These are phyloP conservation scores for Microplitis mediator DNA, from an alignment of 1,140 invertebrate genomes.

Conservation along the genomic window DNA sequence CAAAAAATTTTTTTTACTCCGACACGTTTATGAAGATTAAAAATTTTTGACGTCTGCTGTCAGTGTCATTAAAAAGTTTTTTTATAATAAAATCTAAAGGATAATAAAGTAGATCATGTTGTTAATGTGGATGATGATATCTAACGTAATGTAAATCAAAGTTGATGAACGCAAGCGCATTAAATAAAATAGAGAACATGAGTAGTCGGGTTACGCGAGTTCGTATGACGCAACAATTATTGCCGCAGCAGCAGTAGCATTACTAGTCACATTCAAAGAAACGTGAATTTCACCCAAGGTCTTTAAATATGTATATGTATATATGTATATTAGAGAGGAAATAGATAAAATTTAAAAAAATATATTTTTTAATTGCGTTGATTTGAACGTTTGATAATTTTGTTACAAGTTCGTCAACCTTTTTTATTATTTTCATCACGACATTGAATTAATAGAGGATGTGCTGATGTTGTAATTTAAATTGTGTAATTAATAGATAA, in stretches of 20 bases:
- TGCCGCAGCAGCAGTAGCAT: background rate
- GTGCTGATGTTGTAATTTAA: background rate
- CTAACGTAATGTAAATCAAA: background rate
- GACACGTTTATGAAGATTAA: no score
- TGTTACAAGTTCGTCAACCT: conserved; percentile 1
- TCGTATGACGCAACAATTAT: conserved; percentile 32
- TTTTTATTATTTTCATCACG: background rate
- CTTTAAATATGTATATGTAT: background rate
- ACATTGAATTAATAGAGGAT: conserved; percentile 18
- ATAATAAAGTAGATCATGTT: no score
- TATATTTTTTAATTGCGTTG: background rate
- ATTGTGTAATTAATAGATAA: background rate
- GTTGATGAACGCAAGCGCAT: background rate
- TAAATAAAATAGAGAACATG: background rate
- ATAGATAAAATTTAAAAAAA: background rate
- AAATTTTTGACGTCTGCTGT: no score
- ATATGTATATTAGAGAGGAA: background rate
- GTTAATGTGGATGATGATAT: no score
- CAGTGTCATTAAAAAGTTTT: no score
- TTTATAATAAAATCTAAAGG: no score
- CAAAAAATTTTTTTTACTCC: no score
- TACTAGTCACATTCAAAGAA: background rate
- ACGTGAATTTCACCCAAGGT: conserved; percentile 16
- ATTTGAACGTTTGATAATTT: conserved; percentile 2
- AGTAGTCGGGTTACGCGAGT: conserved; percentile 25